Percentiles rank a stretch among this genome's conserved stretches.
These are phyloP conservation scores for Drosophila azteca DNA, from an alignment of 1,140 invertebrate species.

Conservation along the genomic window DNA sequence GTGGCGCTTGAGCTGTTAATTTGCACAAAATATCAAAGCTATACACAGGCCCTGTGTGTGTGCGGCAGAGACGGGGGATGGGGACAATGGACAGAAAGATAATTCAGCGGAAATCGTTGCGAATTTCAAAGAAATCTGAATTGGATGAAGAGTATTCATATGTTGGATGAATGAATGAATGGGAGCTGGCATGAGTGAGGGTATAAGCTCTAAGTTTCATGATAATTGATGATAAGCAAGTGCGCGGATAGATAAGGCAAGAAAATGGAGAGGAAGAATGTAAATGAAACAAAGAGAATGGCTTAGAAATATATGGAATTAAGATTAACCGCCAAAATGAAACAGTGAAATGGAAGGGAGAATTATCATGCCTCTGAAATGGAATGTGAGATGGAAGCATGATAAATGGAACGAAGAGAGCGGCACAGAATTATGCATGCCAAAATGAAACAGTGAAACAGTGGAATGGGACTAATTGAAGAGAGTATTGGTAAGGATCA, in stretches of 20 bases:
- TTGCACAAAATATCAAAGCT: conserved; percentile 44
- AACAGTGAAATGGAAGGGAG: too few relatives aligned
- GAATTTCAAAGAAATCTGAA: conserved; percentile 58
- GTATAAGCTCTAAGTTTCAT: neutral
- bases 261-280: neutral
- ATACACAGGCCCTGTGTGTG: too few relatives aligned
- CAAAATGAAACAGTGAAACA: too few relatives aligned
- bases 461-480: too few relatives aligned
- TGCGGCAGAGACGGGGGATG: neutral
- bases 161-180: conserved; percentile 10
- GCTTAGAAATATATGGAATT: too few relatives aligned
- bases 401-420: too few relatives aligned
- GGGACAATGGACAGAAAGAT: neutral
- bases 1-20: conserved; percentile 76
- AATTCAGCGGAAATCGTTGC: conserved; percentile 62
- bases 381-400: too few relatives aligned
- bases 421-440: too few relatives aligned
- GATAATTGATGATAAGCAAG: conserved; percentile 25
- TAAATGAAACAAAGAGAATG: too few relatives aligned
- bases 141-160: conserved; percentile 4
- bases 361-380: too few relatives aligned
- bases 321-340: too few relatives aligned
- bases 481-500: too few relatives aligned
- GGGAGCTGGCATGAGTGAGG: neutral
- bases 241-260: neutral